Conservation (phyloP, 1,140 invertebrate genomes). For the Papilio dardanus region DNA sequence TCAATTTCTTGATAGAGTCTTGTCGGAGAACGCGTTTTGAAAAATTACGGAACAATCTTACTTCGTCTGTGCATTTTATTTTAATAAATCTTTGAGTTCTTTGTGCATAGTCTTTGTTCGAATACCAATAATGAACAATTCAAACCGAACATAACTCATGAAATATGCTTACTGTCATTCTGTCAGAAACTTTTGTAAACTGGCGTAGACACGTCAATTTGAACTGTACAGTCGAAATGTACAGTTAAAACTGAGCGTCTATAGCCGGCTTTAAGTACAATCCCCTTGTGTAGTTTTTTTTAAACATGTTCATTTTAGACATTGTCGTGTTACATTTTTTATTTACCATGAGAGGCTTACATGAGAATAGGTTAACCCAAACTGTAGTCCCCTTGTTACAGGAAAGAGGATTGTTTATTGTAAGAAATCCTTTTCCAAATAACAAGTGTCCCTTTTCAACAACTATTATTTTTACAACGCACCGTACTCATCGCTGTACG, state of each 20-base stretch:
- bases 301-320: no score
- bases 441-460: not conserved
- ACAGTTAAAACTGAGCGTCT: no score
- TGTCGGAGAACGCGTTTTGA: not conserved
- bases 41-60: slow-evolving; percentile 1
- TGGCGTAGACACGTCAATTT: no score
- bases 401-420: slow-evolving; percentile 21
- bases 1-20: slow-evolving; percentile 10
- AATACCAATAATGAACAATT: not conserved
- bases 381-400: slow-evolving; percentile 9
- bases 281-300: no score
- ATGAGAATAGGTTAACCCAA: not conserved
- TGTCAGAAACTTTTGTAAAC: no score
- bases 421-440: slow-evolving; percentile 9
- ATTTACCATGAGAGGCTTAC: not conserved
- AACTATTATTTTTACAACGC: not conserved
- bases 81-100: slow-evolving; percentile 4
- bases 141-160: not conserved
- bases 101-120: not conserved
- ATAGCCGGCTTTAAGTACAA: no score
- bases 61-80: not conserved
- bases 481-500: not conserved
- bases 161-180: not conserved
- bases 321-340: not conserved
- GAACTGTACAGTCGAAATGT: no score